Evolutionary conservation across 1,140 invertebrate genomes (phyloP).

Genomic region (Drosophila melanogaster): DNA sequence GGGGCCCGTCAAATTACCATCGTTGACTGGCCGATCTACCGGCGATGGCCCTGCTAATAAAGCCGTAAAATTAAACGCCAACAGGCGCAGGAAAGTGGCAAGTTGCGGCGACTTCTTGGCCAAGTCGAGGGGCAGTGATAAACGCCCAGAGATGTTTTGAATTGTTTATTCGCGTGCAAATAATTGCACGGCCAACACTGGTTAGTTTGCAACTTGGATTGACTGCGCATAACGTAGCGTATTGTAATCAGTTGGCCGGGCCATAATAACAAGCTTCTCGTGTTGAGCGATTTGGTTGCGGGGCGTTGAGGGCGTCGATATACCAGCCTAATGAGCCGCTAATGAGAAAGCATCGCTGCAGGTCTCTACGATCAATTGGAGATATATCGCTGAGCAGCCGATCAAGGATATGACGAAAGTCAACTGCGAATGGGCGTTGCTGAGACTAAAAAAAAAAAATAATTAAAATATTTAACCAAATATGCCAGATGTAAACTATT

Average conservation of each 20-base stretch:
- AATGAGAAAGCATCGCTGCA: constrained; percentile 69
- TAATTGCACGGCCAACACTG: constrained; percentile 55
- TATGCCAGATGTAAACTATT: constrained; percentile 29
- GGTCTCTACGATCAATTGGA: constrained; percentile 23
- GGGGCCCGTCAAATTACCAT: constrained; percentile 75
- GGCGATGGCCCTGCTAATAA: constrained; percentile 64
- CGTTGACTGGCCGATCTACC: neutral
- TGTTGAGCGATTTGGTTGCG: constrained; percentile 40
- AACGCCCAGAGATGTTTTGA: constrained; percentile 72
- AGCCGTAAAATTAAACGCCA: constrained; percentile 81
- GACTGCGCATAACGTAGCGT: constrained; percentile 24
- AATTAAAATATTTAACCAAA: constrained; percentile 75
- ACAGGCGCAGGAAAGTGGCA: constrained; percentile 39
- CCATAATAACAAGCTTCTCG: constrained; percentile 42
- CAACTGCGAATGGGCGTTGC: constrained; percentile 30
- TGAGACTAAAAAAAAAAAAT: constrained; percentile 31
- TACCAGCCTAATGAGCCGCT: constrained; percentile 70
- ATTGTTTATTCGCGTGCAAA: constrained; percentile 80
- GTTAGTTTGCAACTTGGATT: constrained; percentile 30
- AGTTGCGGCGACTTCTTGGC: constrained; percentile 2
- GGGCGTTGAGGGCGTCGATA: constrained; percentile 73
- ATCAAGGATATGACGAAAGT: constrained; percentile 15
- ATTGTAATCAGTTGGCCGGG: constrained; percentile 61
- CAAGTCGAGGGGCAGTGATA: constrained; percentile 60
- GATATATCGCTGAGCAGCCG: neutral